Evolutionary conservation across 2,797 vertebrate species (phyloP).

Genomic region (Sternotherus odoratus): DNA sequence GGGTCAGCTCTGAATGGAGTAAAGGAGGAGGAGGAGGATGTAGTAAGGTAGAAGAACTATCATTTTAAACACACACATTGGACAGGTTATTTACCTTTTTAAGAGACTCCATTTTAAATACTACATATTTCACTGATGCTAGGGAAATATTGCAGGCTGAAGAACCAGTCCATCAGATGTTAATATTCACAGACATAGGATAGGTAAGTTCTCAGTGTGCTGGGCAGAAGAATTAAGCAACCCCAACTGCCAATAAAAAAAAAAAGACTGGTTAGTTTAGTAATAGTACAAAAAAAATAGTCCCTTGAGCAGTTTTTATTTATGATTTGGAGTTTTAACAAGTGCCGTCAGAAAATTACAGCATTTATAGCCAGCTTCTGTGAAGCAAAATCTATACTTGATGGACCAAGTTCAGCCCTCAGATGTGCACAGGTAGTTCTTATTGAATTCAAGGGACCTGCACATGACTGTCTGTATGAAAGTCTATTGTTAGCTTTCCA

Average conservation of each 20-base stretch:
- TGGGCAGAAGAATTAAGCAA: not conserved
- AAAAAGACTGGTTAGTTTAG: not conserved
- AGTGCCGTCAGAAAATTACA: not conserved
- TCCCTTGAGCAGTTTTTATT: not conserved
- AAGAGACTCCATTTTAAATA: not conserved
- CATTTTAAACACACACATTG: not conserved
- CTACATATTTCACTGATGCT: not conserved
- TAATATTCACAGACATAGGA: not conserved
- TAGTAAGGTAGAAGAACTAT: not conserved
- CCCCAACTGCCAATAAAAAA: not conserved
- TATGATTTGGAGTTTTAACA: not conserved
- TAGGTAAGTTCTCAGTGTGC: not conserved
- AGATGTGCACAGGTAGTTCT: not conserved
- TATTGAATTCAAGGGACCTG: not conserved
- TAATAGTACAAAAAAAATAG: not conserved
- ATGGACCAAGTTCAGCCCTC: not conserved
- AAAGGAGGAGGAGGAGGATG: rapidly evolving
- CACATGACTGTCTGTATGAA: not conserved
- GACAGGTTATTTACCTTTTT: not conserved
- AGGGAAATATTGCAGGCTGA: not conserved
- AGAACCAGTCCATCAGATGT: not conserved
- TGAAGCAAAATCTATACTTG: not conserved
- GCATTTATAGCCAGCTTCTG: not conserved
- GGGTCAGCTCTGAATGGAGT: no score
- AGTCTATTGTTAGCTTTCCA: not conserved